Base-by-base conservation (phyloP, 2,113 vertebrate species). In the Prinia subflava region DNA sequence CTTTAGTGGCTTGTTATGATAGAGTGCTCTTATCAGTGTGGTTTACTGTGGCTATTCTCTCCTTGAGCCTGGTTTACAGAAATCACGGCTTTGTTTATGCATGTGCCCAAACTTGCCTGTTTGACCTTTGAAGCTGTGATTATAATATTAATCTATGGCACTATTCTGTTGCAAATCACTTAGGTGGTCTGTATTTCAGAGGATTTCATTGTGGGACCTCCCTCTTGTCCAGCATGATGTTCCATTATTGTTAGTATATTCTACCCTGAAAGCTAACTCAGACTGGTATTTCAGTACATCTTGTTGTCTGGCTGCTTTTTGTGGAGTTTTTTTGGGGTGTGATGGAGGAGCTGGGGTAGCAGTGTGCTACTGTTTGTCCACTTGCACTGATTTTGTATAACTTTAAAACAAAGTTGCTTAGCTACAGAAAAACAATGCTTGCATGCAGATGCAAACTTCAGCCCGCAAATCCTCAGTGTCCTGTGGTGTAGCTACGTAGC, bases 111-210 rank as follows among this genome's bases (percentile, higher is more conserved):
- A 95, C 96, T 95, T 92, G 94, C 87, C 93, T 94, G 88, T 75
- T 95, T 96, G 93, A 96, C 95, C 92, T 94, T 89, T 96, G 93
- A 86, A 96, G 69, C 92, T 95, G 94, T 97, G 95, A 96, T 96
- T 96, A 89, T 96, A 96, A 96, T 96, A 95, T 92, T 96, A 95
- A 92, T 97, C 95, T 93, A 11, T 87, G 92, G 76, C 85, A 87
- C 94, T 89, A 86, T 95, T 96, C 93, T 95, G 83, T 92, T 97
- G 95, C 93, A 94, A 89, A 96, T 96, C 92, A 68, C 95, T 92
- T 94, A 96, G 96, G 95, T 96, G 96, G 95, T 96, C 96, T 89
- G 95, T 95, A 67, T 92, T 87, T 88, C 92, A 90, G 85, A 71
- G 79, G 76, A 90, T 95, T 96, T 88, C 76, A 56, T 50, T 90